Evolutionary conservation across 2,888 invertebrate species (phyloP).

Genomic region (Nomada goodeniana): DNA sequence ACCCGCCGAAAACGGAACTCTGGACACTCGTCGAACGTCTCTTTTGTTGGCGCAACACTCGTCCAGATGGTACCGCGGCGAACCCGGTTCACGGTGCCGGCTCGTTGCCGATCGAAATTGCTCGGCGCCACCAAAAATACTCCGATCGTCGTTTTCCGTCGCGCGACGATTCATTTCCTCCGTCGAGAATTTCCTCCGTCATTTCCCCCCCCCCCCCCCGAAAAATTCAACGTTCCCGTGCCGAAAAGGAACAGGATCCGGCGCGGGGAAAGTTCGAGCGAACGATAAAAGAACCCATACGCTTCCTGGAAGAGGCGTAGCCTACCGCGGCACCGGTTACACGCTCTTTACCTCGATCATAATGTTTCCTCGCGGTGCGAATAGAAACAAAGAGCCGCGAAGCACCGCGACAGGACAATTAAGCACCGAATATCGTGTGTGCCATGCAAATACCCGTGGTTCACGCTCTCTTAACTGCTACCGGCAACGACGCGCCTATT

Average conservation of each 20-base stretch:
- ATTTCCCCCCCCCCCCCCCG: too few relatives aligned
- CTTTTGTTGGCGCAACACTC: background rate
- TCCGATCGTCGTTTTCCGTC: too few relatives aligned
- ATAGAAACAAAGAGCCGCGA: conserved; percentile 31
- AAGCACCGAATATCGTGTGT: conserved; percentile 49
- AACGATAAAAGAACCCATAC: conserved; percentile 28
- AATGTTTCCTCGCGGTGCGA: conserved; percentile 31
- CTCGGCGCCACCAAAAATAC: too few relatives aligned
- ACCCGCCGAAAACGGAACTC: conserved; percentile 15
- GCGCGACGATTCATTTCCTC: too few relatives aligned
- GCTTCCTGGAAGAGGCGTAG: conserved; percentile 39
- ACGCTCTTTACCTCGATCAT: conserved; percentile 43
- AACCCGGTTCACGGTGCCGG: too few relatives aligned
- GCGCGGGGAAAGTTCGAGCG: conserved; percentile 4
- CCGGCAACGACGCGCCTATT: conserved; percentile 53
- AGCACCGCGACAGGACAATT: conserved; percentile 51
- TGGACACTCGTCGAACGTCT: conserved; percentile 17
- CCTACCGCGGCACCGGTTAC: conserved; percentile 37
- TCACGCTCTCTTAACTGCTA: conserved; percentile 60
- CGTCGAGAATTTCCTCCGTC: too few relatives aligned
- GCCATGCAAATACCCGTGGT: conserved; percentile 55
- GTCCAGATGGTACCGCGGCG: too few relatives aligned
- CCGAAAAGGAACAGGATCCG: background rate
- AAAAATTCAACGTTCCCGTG: background rate
- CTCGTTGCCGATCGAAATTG: too few relatives aligned